Conservation (phyloP, 2,113 vertebrate genomes). For the Cercocebus atys region DNA sequence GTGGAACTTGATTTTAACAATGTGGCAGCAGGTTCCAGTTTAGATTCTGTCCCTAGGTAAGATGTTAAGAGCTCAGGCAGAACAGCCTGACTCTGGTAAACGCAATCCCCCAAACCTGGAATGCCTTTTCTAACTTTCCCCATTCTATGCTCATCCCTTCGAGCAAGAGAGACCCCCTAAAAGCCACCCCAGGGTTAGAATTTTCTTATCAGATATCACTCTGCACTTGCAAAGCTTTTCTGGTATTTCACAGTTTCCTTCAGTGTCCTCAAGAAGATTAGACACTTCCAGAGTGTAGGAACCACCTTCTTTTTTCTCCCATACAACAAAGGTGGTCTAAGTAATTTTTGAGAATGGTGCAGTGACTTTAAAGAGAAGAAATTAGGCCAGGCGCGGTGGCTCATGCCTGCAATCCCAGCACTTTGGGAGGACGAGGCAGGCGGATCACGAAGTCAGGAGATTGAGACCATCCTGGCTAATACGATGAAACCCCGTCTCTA, state of each 20-base stretch:
- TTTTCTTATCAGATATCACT: background rate
- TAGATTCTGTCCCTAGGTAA: slow-evolving; percentile 52
- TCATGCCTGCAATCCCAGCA: no score
- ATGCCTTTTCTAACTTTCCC: background rate
- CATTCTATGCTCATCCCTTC: background rate
- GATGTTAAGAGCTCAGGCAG: background rate
- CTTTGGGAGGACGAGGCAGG: no score
- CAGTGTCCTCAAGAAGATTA: background rate
- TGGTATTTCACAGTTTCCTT: background rate
- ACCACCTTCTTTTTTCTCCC: background rate
- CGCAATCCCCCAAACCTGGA: background rate
- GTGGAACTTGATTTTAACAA: background rate
- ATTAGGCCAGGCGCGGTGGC: background rate
- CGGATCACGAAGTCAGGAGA: no score
- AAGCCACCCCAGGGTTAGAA: background rate
- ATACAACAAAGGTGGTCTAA: background rate
- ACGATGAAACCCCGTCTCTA: no score
- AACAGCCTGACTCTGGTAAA: background rate
- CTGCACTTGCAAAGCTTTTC: background rate
- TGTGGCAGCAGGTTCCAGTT: background rate
- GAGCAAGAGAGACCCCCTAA: background rate
- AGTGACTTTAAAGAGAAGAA: slow-evolving; percentile 12
- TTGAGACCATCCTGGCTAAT: no score
- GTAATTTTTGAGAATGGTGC: background rate
- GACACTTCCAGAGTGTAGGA: background rate